Conservation (phyloP, 2,888 invertebrate genomes). For the Dolichopus griseipennis region DNA sequence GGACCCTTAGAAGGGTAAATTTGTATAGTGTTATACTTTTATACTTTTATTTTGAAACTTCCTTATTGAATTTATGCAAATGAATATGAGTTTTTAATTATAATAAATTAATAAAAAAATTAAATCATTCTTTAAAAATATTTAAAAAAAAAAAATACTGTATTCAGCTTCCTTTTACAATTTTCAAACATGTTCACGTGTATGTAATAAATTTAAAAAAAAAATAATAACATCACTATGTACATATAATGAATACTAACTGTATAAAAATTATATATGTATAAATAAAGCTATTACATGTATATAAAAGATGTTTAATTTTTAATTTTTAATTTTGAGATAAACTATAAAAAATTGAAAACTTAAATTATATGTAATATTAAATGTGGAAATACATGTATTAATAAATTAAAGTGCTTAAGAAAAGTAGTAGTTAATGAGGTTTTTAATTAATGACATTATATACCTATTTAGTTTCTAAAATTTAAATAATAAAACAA, state of each 20-base stretch:
- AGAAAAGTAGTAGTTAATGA: too few species aligned
- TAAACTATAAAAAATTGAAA: too few species aligned
- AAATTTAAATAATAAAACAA: too few species aligned
- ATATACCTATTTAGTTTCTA: too few species aligned
- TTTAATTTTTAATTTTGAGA: too few species aligned
- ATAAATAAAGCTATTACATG: slow-evolving; percentile 4
- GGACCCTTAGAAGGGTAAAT: slow-evolving; percentile 51
- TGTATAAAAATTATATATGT: not conserved
- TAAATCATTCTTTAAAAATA: slow-evolving; percentile 3
- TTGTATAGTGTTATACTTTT: not conserved
- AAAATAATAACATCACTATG: not conserved
- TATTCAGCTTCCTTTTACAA: not conserved
- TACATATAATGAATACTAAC: not conserved
- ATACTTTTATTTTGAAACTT: slow-evolving; percentile 4
- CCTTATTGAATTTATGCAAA: slow-evolving; percentile 4
- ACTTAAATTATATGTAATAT: too few species aligned
- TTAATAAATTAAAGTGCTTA: too few species aligned
- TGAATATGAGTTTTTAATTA: slow-evolving; percentile 4
- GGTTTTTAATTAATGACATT: too few species aligned
- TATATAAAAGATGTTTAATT: not conserved
- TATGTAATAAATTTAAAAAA: not conserved
- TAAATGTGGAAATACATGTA: too few species aligned
- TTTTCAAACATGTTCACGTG: not conserved
- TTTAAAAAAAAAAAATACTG: not conserved
- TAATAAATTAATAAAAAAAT: not conserved